Evolutionary conservation across 2,797 vertebrate genomes (phyloP).

Genomic region (Hybognathus amarus): DNA sequence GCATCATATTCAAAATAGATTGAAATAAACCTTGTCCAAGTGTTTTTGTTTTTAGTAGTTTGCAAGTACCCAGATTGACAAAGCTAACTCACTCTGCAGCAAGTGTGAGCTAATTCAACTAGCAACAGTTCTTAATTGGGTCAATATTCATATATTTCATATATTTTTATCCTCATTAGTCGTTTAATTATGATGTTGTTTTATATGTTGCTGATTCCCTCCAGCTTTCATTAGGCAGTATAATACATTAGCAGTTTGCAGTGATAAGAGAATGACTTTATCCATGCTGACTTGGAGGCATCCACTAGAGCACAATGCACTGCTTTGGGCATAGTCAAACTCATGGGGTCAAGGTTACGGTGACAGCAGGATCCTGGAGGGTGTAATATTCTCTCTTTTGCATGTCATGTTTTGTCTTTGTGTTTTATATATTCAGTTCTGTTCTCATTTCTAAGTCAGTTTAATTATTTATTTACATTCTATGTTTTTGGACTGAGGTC

Average conservation of each 20-base stretch:
- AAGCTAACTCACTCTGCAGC: not conserved
- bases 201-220: slow-evolving; percentile 26
- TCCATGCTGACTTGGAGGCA: slow-evolving; percentile 19
- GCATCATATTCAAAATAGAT: not conserved
- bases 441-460: slow-evolving; percentile 43
- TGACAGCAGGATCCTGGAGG: slow-evolving; percentile 34
- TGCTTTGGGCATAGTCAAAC: slow-evolving; percentile 41
- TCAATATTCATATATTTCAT: slow-evolving; percentile 10
- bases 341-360: slow-evolving; percentile 49
- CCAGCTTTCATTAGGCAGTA: slow-evolving; percentile 20
- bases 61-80: not conserved
- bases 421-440: slow-evolving; percentile 35
- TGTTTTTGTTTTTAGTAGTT: not conserved
- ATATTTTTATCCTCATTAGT: slow-evolving; percentile 4
- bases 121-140: not conserved
- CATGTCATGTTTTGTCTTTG: slow-evolving; percentile 20
- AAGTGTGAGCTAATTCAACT: not conserved
- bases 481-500: slow-evolving; percentile 49
- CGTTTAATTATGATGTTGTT: slow-evolving; percentile 5
- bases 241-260: slow-evolving; percentile 23
- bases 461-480: slow-evolving; percentile 51
- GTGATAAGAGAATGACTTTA: slow-evolving; percentile 14
- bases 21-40: not conserved
- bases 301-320: slow-evolving; percentile 23
- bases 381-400: slow-evolving; percentile 15